phyloP scores from a whole-genome alignment of 2,113 vertebrate species.

The Corythornis vintsioides region DNA sequence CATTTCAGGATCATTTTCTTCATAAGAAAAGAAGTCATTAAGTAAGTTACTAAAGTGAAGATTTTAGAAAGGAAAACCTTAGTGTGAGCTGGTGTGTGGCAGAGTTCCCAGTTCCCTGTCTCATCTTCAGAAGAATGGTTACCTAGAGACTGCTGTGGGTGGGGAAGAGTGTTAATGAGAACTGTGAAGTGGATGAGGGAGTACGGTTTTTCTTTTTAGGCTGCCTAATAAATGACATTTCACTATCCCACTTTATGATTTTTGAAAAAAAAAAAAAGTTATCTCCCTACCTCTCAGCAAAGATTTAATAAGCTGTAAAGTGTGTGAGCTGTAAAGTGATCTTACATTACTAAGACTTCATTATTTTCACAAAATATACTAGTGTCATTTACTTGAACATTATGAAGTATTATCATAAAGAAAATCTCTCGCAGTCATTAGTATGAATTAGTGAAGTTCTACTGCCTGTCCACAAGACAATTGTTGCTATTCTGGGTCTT shows the following conservation, averaged over 20 bases:
- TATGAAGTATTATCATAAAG: constrained; percentile 51
- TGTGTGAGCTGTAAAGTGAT: neutral
- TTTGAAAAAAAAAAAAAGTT: constrained; percentile 26
- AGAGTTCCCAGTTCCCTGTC: neutral
- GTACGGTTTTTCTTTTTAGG: neutral
- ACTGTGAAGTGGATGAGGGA: neutral
- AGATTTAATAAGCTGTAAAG: constrained; percentile 59
- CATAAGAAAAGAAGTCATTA: neutral
- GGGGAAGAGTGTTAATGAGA: neutral
- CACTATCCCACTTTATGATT: constrained; percentile 4
- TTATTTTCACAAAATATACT: constrained; percentile 67
- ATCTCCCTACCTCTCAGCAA: constrained; percentile 9
- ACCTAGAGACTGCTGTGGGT: neutral
- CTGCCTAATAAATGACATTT: constrained; percentile 12
- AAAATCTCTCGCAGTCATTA: constrained; percentile 23
- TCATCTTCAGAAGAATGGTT: neutral
- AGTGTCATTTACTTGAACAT: constrained; percentile 35
- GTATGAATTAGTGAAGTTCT: constrained; percentile 24
- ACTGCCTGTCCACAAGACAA: neutral
- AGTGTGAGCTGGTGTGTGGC: neutral
- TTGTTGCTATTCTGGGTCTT: neutral
- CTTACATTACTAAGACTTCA: constrained; percentile 28
- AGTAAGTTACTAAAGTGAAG: neutral
- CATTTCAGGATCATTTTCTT: neutral
- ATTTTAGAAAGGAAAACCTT: neutral